Evolutionary conservation across 2,797 vertebrate genomes (phyloP).

Genomic region (Meriones psammophilus): DNA sequence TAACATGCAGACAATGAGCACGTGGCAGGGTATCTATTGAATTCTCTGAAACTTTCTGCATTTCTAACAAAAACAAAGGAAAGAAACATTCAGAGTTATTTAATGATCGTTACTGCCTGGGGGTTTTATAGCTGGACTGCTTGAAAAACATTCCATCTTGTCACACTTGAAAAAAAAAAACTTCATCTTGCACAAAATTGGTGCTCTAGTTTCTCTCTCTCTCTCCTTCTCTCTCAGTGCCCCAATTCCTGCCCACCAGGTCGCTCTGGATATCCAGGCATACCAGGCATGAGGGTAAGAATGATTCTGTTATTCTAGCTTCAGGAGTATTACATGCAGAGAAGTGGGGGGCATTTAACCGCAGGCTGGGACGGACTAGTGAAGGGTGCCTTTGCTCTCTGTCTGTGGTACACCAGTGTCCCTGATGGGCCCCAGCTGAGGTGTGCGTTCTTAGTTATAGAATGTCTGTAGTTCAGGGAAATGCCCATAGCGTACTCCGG

Average conservation of each 20-base stretch:
- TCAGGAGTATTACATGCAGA: not conserved
- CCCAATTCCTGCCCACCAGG: slow-evolving; percentile 94
- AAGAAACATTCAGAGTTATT: not conserved
- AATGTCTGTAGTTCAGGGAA: not conserved
- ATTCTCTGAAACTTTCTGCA: not conserved
- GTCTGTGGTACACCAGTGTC: not conserved
- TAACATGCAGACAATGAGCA: slow-evolving; percentile 34
- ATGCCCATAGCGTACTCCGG: not conserved
- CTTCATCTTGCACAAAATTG: not conserved
- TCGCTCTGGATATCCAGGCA: slow-evolving; percentile 94
- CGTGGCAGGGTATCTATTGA: not conserved
- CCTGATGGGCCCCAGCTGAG: not conserved
- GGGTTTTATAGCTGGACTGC: not conserved
- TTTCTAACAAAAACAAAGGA: slow-evolving; percentile 10
- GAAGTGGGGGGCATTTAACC: not conserved
- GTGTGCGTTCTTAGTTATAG: not conserved
- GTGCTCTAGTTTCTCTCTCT: not conserved
- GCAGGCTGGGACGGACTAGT: not conserved
- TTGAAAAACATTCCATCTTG: not conserved
- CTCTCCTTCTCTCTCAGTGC: slow-evolving; percentile 90
- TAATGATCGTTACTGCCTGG: slow-evolving; percentile 18
- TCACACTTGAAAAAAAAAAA: not conserved
- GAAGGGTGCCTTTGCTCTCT: not conserved
- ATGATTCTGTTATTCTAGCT: slow-evolving; percentile 27
- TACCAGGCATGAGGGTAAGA: slow-evolving; percentile 98